These are phyloP conservation scores for Myopa tessellatipennis DNA, from an alignment of 2,888 invertebrate species.

Conservation along the genomic window DNA sequence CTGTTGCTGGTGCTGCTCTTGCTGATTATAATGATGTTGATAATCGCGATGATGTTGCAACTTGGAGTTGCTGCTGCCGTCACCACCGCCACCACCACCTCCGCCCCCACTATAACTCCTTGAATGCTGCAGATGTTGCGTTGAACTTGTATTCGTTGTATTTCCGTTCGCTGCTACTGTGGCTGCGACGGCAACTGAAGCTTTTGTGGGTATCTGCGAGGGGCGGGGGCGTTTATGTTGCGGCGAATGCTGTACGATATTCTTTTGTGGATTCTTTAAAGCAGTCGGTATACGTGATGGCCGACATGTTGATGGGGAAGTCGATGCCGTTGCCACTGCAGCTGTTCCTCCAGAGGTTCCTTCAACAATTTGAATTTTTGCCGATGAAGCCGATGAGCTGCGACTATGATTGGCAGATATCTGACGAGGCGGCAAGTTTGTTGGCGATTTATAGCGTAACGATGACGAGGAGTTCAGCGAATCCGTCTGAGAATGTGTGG, in stretches of 20 bases:
- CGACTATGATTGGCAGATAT: conserved; percentile 57
- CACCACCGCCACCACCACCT: conserved; percentile 49
- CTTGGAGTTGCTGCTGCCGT: conserved; percentile 48
- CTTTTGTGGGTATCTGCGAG: conserved; percentile 67
- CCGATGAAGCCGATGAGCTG: conserved; percentile 62
- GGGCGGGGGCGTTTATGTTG: conserved; percentile 65
- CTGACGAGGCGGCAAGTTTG: conserved; percentile 60
- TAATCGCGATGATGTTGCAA: conserved; percentile 46
- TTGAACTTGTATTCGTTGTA: conserved; percentile 26
- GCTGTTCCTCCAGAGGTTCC: conserved; percentile 27
- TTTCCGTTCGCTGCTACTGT: conserved; percentile 49
- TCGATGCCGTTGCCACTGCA: conserved; percentile 44
- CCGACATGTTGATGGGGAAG: conserved; percentile 66
- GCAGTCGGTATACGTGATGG: conserved; percentile 73
- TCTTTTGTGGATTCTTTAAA: conserved; percentile 62
- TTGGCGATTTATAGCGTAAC: conserved; percentile 59
- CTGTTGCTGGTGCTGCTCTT: conserved; percentile 40
- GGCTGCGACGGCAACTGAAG: conserved; percentile 50
- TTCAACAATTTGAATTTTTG: conserved; percentile 62
- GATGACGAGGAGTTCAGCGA: conserved; percentile 49
- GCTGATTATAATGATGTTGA: conserved; percentile 43
- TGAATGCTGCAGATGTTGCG: conserved; percentile 54
- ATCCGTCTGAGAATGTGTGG: conserved; percentile 46
- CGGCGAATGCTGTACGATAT: conserved; percentile 64
- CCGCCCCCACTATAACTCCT: conserved; percentile 58